phyloP scores from a whole-genome alignment of 2,113 vertebrate genomes.

The Poeciliopsis retropinna region DNA sequence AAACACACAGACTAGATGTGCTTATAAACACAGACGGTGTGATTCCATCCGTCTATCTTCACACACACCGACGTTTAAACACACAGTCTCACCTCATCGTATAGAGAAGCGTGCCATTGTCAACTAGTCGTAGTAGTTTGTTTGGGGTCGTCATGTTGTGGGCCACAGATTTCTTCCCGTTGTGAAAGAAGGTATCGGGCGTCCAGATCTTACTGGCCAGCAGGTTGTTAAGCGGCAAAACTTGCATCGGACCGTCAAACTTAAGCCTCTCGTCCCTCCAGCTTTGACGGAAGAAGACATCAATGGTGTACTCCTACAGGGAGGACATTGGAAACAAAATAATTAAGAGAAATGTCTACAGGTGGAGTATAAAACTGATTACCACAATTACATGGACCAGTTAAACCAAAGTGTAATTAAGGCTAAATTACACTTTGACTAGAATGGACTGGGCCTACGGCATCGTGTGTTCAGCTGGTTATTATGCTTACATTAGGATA shows the following conservation, averaged over 20 bases:
- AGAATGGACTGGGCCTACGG: not conserved
- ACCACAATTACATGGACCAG: not conserved
- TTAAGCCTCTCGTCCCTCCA: slow-evolving; percentile 85
- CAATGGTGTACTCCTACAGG: slow-evolving; percentile 84
- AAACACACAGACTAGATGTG: not conserved
- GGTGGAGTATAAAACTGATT: not conserved
- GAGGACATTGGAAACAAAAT: slow-evolving; percentile 16
- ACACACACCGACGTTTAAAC: not conserved
- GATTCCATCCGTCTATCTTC: not conserved
- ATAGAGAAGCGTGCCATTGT: slow-evolving; percentile 85
- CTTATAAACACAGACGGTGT: too few species aligned
- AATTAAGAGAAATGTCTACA: not conserved
- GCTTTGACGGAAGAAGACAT: slow-evolving; percentile 86
- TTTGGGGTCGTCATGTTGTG: slow-evolving; percentile 88
- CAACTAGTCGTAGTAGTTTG: slow-evolving; percentile 83
- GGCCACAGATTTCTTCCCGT: slow-evolving; percentile 86
- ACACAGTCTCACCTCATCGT: slow-evolving; percentile 80
- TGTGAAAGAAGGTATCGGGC: slow-evolving; percentile 87
- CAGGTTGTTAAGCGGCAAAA: slow-evolving; percentile 85
- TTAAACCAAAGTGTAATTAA: not conserved
- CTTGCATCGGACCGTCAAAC: slow-evolving; percentile 84
- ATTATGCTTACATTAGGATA: not conserved
- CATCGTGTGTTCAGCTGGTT: not conserved
- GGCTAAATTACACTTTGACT: not conserved
- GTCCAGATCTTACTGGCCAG: slow-evolving; percentile 87